Conservation (phyloP, 2,797 vertebrate genomes). For the Helicolenus hilgendorfi region DNA sequence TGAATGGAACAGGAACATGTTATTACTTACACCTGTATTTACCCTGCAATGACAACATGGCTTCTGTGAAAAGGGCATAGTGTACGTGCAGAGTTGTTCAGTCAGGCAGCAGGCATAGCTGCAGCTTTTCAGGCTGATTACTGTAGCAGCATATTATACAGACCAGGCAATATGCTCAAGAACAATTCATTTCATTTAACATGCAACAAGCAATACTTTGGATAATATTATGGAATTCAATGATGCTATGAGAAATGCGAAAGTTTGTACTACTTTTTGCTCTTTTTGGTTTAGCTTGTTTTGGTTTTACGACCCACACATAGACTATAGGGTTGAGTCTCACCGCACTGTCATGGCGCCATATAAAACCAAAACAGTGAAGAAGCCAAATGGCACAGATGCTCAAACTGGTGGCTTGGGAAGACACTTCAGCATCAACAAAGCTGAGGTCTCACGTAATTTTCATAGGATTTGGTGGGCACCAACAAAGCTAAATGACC, state of each 20-base stretch:
- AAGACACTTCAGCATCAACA: not conserved
- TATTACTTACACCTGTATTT: too few species aligned
- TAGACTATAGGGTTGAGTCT: not conserved
- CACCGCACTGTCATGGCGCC: not conserved
- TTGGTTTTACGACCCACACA: not conserved
- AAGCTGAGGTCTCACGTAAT: not conserved
- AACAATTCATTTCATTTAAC: not conserved
- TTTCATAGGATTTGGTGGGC: not conserved
- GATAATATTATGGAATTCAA: not conserved
- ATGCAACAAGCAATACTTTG: not conserved
- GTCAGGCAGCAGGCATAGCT: not conserved
- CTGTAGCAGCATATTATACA: not conserved
- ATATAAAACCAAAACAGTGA: not conserved
- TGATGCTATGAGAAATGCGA: not conserved
- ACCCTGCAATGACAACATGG: too few species aligned
- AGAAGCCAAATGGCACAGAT: not conserved
- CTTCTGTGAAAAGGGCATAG: too few species aligned
- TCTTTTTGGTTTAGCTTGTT: too few species aligned
- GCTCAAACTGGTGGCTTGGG: too few species aligned
- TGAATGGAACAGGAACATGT: too few species aligned
- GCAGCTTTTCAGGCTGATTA: not conserved
- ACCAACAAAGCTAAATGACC: not conserved
- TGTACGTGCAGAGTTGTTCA: not conserved
- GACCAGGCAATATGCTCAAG: not conserved
- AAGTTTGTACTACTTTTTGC: not conserved